phyloP scores from a whole-genome alignment of 2,797 vertebrate genomes.

The Eurystomus glaucurus region DNA sequence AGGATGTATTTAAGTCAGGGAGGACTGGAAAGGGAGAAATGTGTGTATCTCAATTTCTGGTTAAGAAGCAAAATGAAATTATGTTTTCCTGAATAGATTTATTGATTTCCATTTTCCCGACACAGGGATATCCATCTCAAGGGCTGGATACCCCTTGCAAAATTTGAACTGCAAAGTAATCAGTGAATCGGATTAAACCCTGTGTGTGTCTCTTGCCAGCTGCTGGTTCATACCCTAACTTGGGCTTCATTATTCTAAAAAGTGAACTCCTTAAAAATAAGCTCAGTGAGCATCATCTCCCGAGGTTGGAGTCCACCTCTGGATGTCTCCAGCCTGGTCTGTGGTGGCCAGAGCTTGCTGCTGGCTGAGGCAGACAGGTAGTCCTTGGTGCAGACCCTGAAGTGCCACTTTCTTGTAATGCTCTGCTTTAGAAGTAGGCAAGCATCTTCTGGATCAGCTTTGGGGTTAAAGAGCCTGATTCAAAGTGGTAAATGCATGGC shows the following conservation, averaged over 20 bases:
- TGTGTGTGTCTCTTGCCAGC: background rate
- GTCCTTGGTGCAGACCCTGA: background rate
- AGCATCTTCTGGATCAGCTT: background rate
- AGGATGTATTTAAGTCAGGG: conserved; percentile 52
- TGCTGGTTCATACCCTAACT: background rate
- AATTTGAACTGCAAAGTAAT: background rate
- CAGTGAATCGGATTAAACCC: background rate
- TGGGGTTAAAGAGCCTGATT: background rate
- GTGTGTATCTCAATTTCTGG: conserved; percentile 40
- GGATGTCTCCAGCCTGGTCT: background rate
- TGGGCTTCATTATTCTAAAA: background rate
- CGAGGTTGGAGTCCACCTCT: background rate
- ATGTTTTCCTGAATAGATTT: conserved; percentile 40
- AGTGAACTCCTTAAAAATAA: background rate
- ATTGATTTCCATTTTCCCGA: background rate
- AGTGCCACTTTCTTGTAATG: rapidly evolving
- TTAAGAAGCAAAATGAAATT: conserved; percentile 60
- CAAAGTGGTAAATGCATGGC: background rate
- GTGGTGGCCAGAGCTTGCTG: rapidly evolving
- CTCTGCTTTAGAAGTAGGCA: background rate
- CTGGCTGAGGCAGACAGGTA: rapidly evolving
- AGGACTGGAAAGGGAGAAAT: background rate
- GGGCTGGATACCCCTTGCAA: background rate
- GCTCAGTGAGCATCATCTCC: background rate
- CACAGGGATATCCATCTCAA: background rate